Base-by-base conservation (phyloP, 23 tunicate species). In the Trididemnum nubilum region DNA sequence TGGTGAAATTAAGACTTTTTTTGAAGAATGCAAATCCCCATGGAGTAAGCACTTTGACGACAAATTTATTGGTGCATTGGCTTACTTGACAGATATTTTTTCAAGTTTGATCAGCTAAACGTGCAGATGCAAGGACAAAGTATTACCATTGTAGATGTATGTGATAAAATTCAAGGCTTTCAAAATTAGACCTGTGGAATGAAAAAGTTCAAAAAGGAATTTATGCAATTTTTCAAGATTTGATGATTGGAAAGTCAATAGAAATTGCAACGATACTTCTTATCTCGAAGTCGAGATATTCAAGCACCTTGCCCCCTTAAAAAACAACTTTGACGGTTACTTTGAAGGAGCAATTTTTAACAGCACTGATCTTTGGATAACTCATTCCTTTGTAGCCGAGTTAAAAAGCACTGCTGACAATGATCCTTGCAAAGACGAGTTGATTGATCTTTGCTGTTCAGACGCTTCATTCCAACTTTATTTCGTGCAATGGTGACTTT, bases 251-350 rank as follows among this genome's bases (percentile, higher is more conserved):
- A 67, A 67, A 67, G 38, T 5, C n/a, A n/a, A n/a, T n/a, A n/a
- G n/a, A n/a, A n/a, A n/a, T 7, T 12, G 58, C 78, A 73, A 73
- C 58, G 58, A 73, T 57, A 73, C 39, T 73, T 73, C 78, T 77
- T 34, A 58, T 29, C 82, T 77, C 71, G 71, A 77, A 77, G 82
- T 77, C 36, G 82, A 77, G 69, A 77, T 54, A 51, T 77, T 70
- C 70, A 70, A 77, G 71, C 82, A 77, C 82, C 82, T 77, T 34
- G 82, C 70, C 82, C 5, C 69, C 82, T 77, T 77, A 77, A 77
- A 77, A 77, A 77, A 77, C 69, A 77, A 77, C 82, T 77, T 77
- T 77, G 82, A 54, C 71, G 82, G 82, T 77, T 77, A 77, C 82
- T 77, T 77, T 54, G 71, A 77, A 77, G 71, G 71, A 52, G 82